Evolutionary conservation across 2,888 invertebrate species (phyloP).

Genomic region (Oscheius sp.): DNA sequence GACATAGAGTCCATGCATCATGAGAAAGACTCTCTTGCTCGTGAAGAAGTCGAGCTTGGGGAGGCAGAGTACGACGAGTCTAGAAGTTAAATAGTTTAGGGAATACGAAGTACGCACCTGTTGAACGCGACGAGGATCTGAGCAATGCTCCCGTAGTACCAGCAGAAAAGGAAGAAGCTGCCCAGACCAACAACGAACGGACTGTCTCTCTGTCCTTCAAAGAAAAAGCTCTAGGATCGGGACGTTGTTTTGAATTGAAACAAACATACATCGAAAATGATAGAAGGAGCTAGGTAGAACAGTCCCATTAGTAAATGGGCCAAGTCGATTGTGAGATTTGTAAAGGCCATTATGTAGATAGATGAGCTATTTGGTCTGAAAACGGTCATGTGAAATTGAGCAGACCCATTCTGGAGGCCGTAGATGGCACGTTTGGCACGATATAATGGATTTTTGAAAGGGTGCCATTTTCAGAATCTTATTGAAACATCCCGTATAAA

Average conservation of each 20-base stretch:
- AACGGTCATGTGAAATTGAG: too few relatives aligned
- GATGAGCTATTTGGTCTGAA: conserved; percentile 33
- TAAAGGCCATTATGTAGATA: conserved; percentile 48
- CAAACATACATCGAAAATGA: conserved; percentile 35
- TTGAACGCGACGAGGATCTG: conserved; percentile 52
- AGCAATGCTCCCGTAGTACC: conserved; percentile 51
- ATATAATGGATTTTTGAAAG: too few relatives aligned
- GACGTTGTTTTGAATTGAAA: not conserved
- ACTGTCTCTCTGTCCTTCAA: conserved; percentile 28
- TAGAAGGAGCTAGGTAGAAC: conserved; percentile 44
- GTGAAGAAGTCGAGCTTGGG: conserved; percentile 41
- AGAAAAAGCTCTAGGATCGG: conserved; percentile 38
- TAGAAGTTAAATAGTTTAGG: conserved; percentile 12
- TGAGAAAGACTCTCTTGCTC: conserved; percentile 29
- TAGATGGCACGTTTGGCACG: too few relatives aligned
- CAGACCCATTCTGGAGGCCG: too few relatives aligned
- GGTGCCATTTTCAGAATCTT: too few relatives aligned
- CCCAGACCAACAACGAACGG: conserved; percentile 38
- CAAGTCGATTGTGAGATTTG: conserved; percentile 46
- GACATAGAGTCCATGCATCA: conserved; percentile 35
- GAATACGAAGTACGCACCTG: conserved; percentile 15
- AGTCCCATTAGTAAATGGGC: conserved; percentile 39
- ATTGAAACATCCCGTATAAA: too few relatives aligned
- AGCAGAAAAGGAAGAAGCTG: conserved; percentile 51
- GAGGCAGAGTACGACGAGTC: conserved; percentile 46